Conservation (phyloP, 1,140 invertebrate genomes). For the Holotrichia oblita region DNA sequence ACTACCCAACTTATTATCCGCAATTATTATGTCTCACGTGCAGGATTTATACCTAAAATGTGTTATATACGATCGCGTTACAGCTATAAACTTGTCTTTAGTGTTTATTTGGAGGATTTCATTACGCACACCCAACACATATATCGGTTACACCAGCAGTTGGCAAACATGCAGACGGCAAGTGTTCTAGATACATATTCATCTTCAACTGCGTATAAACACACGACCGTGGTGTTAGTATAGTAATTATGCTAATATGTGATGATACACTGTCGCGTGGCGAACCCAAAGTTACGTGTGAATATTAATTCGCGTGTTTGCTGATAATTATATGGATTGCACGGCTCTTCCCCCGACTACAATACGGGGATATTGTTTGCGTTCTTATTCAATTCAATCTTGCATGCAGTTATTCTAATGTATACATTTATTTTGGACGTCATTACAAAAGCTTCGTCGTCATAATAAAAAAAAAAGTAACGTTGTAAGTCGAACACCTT, state of each 20-base stretch:
- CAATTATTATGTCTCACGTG: too few relatives aligned
- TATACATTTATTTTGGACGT: too few relatives aligned
- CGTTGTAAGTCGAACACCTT: neutral
- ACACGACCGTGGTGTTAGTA: neutral
- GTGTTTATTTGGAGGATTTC: conserved; percentile 9
- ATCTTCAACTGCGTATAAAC: neutral
- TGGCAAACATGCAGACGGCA: neutral
- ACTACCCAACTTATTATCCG: too few relatives aligned
- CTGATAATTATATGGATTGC: conserved; percentile 1
- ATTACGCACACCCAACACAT: neutral
- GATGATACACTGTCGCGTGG: conserved; percentile 15
- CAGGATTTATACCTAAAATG: too few relatives aligned
- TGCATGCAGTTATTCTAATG: too few relatives aligned
- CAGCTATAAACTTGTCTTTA: neutral
- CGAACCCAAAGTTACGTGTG: neutral
- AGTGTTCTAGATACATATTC: neutral
- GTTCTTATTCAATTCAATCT: too few relatives aligned
- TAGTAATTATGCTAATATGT: conserved; percentile 9
- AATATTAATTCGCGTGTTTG: conserved; percentile 11
- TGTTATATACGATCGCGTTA: neutral
- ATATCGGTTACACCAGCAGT: neutral
- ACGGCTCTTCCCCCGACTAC: too few relatives aligned
- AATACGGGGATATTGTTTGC: too few relatives aligned
- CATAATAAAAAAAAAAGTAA: neutral
- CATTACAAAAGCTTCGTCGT: too few relatives aligned